Conservation (phyloP, 1,140 invertebrate genomes). For the Penaeus indicus region DNA sequence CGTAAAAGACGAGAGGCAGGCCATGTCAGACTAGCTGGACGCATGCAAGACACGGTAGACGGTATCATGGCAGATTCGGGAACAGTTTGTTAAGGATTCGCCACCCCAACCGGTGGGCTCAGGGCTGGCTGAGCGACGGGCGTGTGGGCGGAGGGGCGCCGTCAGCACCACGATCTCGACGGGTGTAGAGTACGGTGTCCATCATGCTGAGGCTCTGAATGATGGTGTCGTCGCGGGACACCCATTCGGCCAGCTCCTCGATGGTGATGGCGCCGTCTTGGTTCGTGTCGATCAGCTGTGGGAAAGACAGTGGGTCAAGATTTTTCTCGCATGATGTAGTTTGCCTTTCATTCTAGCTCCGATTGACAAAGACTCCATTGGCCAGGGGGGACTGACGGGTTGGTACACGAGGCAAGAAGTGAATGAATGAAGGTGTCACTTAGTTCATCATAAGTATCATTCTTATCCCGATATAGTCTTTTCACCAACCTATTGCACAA, state of each 20-base stretch:
- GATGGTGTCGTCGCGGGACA: conserved; percentile 49
- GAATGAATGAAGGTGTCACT: no score
- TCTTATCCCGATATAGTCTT: no score
- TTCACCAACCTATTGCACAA: no score
- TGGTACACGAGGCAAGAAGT: no score
- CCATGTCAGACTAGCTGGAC: no score
- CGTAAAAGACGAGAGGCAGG: no score
- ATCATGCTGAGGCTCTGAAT: conserved; percentile 55
- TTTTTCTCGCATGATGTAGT: background rate
- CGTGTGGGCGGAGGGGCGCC: conserved; percentile 23
- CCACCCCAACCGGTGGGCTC: background rate
- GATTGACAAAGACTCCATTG: no score
- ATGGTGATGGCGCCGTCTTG: conserved; percentile 88
- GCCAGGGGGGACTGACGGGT: no score
- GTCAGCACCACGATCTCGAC: background rate
- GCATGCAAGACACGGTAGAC: no score
- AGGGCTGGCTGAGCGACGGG: conserved; percentile 39
- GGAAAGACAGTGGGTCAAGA: conserved; percentile 66
- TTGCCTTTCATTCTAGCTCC: background rate
- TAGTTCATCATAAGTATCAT: no score
- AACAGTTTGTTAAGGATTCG: no score
- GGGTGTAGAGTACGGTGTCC: conserved; percentile 56
- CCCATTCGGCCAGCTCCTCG: conserved; percentile 42
- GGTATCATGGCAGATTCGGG: no score
- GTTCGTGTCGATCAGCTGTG: conserved; percentile 86